These are phyloP conservation scores for Archilochus colubris DNA, from an alignment of 2,113 vertebrate genomes.

Conservation along the genomic window DNA sequence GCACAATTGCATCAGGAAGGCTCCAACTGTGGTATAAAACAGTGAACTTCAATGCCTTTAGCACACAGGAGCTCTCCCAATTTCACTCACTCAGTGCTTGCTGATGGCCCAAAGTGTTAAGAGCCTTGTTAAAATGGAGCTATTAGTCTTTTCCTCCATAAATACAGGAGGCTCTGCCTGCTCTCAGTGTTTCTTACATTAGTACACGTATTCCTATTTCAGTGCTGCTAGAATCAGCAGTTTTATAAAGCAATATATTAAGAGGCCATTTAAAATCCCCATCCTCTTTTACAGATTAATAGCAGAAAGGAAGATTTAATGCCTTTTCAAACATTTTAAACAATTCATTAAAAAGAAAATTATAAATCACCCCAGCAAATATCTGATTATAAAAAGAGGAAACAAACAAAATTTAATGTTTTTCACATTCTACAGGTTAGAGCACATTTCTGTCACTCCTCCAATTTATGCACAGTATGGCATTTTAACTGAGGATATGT, in stretches of 20 bases:
- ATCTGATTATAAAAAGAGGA: slow-evolving; percentile 34
- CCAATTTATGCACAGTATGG: slow-evolving; percentile 37
- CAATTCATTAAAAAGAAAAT: slow-evolving; percentile 75
- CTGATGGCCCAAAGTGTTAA: slow-evolving; percentile 72
- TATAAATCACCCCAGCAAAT: slow-evolving; percentile 70
- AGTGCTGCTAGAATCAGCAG: slow-evolving; percentile 77
- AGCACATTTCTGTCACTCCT: slow-evolving; percentile 33
- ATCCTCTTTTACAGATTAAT: slow-evolving; percentile 75
- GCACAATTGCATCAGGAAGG: slow-evolving; percentile 46
- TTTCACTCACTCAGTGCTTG: slow-evolving; percentile 72
- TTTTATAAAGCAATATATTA: slow-evolving; percentile 80
- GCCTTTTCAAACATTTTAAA: slow-evolving; percentile 76
- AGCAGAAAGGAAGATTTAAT: slow-evolving; percentile 74
- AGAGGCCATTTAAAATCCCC: slow-evolving; percentile 76
- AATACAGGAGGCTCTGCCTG: slow-evolving; percentile 69
- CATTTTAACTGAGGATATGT: slow-evolving; percentile 43
- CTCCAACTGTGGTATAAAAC: slow-evolving; percentile 47
- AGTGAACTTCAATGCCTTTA: slow-evolving; percentile 75
- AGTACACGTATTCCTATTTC: slow-evolving; percentile 73
- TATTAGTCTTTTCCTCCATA: slow-evolving; percentile 76
- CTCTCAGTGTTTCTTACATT: slow-evolving; percentile 73
- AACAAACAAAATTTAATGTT: slow-evolving; percentile 69
- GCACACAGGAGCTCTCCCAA: slow-evolving; percentile 67
- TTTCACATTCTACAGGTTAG: slow-evolving; percentile 58
- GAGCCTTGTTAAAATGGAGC: slow-evolving; percentile 79